Evolutionary conservation across 2,888 invertebrate genomes (phyloP), one percentile per base, ranked within the genome.

Genomic region (Athalia rosae): DNA sequence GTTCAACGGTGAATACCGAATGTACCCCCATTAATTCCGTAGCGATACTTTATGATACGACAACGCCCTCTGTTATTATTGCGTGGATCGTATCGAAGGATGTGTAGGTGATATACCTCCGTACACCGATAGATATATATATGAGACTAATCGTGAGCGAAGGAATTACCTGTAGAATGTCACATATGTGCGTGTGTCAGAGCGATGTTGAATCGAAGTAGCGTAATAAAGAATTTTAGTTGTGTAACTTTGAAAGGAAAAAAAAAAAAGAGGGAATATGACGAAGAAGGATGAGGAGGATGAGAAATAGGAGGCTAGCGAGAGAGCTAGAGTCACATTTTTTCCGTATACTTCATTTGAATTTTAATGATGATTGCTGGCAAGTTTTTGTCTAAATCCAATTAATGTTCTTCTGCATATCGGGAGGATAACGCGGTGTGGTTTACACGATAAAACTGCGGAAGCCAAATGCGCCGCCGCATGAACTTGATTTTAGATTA

Each of bases 21-120:
- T 74, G 74, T 74, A 74, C 74, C 74, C 59, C 85, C 86, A 85
- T 88, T 88, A 88, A 88, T 88, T 87, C 84, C 83, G 83, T 82
- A 81, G 85, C 84, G 86, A 87, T 88, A 86, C 83, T 88, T 88
- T 88, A 88, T 87, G 88, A 86, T 83, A 81, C 84, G 82, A 87
- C 82, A 85, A 86, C 88, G 87, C 88, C 88, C 85, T 85, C 84
- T 86, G 84, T 88, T 88, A 88, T 88, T 88, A 88, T 87, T 86
- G 86, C 86, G 83, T 80, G 80, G 81, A 74, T 61, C 47, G 43
- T 48, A 48, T 28, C 28, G 28, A 28, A 28, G 59, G 48, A 47
- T 48, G 61, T 74, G 74, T 13, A 15, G 58, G 45, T 13, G 48
- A 7, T 61, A 7, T 61, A 7, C n/a, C 45, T 28, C 28, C 28